Percentiles rank a stretch among this genome's conserved stretches.
Conservation (phyloP, 2,888 invertebrate genomes). For the Halictus ligatus region DNA sequence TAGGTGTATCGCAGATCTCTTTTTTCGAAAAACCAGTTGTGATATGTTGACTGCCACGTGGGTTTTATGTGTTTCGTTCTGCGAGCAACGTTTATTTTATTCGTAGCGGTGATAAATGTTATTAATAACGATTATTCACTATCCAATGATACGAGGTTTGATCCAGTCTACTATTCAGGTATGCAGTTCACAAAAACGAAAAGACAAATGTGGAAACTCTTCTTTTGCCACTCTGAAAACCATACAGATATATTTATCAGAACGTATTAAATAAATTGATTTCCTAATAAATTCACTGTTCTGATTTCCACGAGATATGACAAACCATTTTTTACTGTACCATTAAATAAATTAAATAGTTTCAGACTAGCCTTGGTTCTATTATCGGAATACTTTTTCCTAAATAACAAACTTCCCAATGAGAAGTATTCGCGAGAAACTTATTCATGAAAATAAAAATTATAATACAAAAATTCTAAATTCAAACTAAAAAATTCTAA, state of each 20-base stretch:
- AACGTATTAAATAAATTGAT: background rate
- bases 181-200: no score
- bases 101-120: background rate
- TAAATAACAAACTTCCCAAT: no score
- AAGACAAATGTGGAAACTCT: background rate
- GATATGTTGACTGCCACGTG: background rate
- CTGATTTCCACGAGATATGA: no score
- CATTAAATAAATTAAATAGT: no score
- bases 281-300: background rate
- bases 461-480: no score
- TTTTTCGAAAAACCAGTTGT: background rate
- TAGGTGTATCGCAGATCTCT: slow-evolving; percentile 3
- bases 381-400: no score
- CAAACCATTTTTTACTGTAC: no score
- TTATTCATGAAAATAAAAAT: no score
- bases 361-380: no score
- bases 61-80: background rate
- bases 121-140: slow-evolving; percentile 2
- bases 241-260: background rate
- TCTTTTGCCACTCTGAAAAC: no score
- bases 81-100: background rate
- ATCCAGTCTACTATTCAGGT: background rate
- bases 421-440: no score
- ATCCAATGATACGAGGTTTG: background rate
- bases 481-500: no score